Base-by-base conservation (phyloP, 2,113 vertebrate genomes). In the Aix galericulata region DNA sequence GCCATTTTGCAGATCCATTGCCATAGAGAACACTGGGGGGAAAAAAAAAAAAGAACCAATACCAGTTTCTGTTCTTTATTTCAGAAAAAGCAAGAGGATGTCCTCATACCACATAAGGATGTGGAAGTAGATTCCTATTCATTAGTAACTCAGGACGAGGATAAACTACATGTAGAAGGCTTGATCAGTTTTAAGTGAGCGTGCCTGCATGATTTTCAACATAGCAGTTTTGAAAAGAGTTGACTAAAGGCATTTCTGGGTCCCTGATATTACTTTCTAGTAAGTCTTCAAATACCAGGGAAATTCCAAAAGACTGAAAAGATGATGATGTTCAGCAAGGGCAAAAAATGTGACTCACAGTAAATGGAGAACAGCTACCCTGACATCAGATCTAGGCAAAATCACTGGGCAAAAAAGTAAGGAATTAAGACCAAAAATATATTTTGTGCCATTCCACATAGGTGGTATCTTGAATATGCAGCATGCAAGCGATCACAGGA, bases 291-390 rank as follows among this genome's bases (percentile, higher is more conserved):
- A 92, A 82, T 34, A 79, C 14, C 42, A 15, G 66, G 67, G 62
- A 85, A 95, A 91, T 72, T 89, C 74, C 91, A 94, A 29, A 67
- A 82, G 56, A 68, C 60, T 78, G 60, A 85, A 87, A 85, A 48
- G 62, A 84, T 78, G 64, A 67, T 46, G 69, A 68, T 13, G 63
- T 79, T 64, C 71, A 85, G 77, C 48, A 91, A 82, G 20, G 32
- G 32, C 66, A 89, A 92, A 66, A 16, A 38, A 78, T 85, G 34
- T 27, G 53, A 68, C 71, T 67, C 76, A 89, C 60, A 92, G 7
- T 52, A 75, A 82, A 67, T 53, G 20, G 13, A 82, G 48, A 87
- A 3, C 71, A 85, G 31, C 66, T 85, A 60, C 20, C 11, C 40
- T 67, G 38, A 87, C 46, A 93, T 66, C 82, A 94, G 66, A 91